Base-by-base conservation (phyloP, 2,888 invertebrate genomes). In the Mystacides longicornis region DNA sequence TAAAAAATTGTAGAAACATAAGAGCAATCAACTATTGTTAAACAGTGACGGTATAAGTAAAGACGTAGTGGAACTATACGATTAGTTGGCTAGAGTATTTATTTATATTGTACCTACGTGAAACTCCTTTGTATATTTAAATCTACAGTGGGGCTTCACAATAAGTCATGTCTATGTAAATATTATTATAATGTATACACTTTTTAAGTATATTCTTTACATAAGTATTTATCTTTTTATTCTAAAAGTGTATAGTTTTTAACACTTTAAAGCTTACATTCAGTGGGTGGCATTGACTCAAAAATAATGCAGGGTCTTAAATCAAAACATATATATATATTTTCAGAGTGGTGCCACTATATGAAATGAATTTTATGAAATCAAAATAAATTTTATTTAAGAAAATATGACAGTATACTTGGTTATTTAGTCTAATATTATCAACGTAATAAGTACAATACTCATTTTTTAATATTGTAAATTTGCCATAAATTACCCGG, bases 231-330 rank as follows among this genome's bases (percentile, higher is more conserved):
- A 49, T 50, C 18, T 16, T 50, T 22, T 31, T 46, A 46, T 50
- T 51, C 23, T 50, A 51, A 43, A n/a, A n/a, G n/a, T n/a, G n/a
- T n/a, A 42, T 37, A 51, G 23, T 51, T 42, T 48, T 45, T 27
- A 23, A 31, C 31, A 52, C 22, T 47, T 51, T 51, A 48, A 42
- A 21, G 47, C 51, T 55, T 55, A 33, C 51, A 46, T 58, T 59
- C 56, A 55, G 56, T 47, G 56, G 51, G 60, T 59, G 60, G 60
- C 59, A 59, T 55, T 56, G 42, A 52, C 61, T 61, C 61, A 54
- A 47, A 52, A 61, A 59, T 37, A 57, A 61, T 61, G 61, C 61
- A 61, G 61, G 61, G 61, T 61, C 61, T 59, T 59, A 56, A 59
- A 59, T 56, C 57, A 61, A 59, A 61, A 60, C 50, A n/a, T n/a